These are phyloP conservation scores for Nudaria mundana DNA, from an alignment of 2,888 invertebrate species.

Conservation along the genomic window DNA sequence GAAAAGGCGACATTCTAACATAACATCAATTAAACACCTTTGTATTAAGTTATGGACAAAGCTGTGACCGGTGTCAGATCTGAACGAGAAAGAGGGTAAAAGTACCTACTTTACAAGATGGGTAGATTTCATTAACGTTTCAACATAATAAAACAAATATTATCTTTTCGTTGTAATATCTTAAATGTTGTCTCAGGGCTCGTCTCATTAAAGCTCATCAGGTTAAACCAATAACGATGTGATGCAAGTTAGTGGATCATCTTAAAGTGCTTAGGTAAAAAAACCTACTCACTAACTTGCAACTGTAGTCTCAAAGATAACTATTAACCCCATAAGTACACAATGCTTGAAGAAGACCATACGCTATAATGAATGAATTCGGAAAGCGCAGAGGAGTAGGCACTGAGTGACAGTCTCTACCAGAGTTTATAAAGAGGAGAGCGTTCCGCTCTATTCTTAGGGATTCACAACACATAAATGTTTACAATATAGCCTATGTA, in stretches of 20 bases:
- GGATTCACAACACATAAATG: slow-evolving; percentile 81
- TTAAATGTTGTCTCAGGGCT: slow-evolving; percentile 25
- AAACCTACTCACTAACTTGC: background rate
- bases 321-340: slow-evolving; percentile 48
- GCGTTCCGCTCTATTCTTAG: slow-evolving; percentile 64
- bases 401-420: slow-evolving; percentile 79
- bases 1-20: slow-evolving; percentile 18
- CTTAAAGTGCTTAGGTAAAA: slow-evolving; percentile 21
- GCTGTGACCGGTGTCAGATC: slow-evolving; percentile 22
- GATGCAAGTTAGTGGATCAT: slow-evolving; percentile 50
- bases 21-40: background rate
- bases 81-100: no score
- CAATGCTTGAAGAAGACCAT: slow-evolving; percentile 47
- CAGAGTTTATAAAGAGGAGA: slow-evolving; percentile 65
- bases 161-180: no score
- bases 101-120: slow-evolving; percentile 12
- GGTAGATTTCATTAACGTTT: slow-evolving; percentile 23
- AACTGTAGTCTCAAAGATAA: slow-evolving; percentile 33
- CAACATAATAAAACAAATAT: no score
- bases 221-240: slow-evolving; percentile 35
- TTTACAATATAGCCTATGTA: slow-evolving; percentile 78
- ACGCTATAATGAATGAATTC: slow-evolving; percentile 54
- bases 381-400: slow-evolving; percentile 74
- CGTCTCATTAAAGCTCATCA: slow-evolving; percentile 36
- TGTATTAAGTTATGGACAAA: slow-evolving; percentile 33